phyloP scores from a whole-genome alignment of 2,888 invertebrate genomes.

The Gymnosoma rotundatum region DNA sequence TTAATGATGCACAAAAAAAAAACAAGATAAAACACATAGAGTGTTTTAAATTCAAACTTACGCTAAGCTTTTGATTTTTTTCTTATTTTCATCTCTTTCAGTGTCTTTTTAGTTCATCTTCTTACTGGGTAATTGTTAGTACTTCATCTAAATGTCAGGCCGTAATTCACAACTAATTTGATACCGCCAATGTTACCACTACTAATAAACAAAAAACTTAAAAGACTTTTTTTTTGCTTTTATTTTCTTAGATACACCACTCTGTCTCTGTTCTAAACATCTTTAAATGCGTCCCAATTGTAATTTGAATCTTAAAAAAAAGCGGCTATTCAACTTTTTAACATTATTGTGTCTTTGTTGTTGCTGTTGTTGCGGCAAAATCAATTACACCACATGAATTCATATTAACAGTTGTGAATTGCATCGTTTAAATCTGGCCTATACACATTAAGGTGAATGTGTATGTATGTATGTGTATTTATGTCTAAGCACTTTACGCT shows the following conservation, averaged over 20 bases:
- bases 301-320: conserved; percentile 64
- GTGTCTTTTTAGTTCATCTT: conserved; percentile 41
- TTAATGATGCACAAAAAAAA: conserved; percentile 47
- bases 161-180: conserved; percentile 78
- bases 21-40: conserved; percentile 33
- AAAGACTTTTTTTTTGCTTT: conserved; percentile 26
- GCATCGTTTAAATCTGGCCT: conserved; percentile 52
- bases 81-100: conserved; percentile 33
- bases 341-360: conserved; percentile 22
- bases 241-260: conserved; percentile 12
- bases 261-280: conserved; percentile 53
- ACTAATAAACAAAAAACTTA: conserved; percentile 49
- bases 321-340: conserved; percentile 55
- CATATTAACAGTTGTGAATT: conserved; percentile 62
- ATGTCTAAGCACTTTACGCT: not conserved
- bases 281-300: conserved; percentile 68
- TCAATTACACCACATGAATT: conserved; percentile 69
- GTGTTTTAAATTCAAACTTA: conserved; percentile 31
- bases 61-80: conserved; percentile 54
- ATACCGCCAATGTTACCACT: conserved; percentile 60
- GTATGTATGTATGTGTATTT: not conserved
- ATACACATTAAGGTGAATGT: conserved; percentile 26
- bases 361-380: conserved; percentile 60
- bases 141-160: conserved; percentile 81
- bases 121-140: conserved; percentile 74